Percentiles rank a stretch among this genome's conserved stretches.
Evolutionary conservation across 1,140 invertebrate genomes (phyloP).

Genomic region (Pogonognathellus flavescens): DNA sequence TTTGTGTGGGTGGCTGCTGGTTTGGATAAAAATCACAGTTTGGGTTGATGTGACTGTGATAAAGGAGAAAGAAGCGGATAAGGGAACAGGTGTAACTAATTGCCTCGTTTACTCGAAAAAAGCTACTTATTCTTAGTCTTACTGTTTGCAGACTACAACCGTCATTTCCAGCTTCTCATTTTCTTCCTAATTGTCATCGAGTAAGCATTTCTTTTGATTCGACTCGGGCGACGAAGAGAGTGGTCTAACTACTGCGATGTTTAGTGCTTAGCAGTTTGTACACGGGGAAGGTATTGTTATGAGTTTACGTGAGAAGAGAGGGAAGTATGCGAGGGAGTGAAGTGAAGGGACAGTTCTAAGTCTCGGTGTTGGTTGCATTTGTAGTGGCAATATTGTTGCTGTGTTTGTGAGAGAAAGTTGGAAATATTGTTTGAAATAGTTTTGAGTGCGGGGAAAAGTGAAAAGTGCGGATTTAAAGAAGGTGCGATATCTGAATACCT

Average conservation of each 20-base stretch:
- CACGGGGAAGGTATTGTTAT: too few relatives aligned
- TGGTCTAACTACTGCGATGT: too few relatives aligned
- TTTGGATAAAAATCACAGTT: background rate
- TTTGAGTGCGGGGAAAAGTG: background rate
- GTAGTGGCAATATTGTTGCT: too few relatives aligned
- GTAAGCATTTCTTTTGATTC: background rate
- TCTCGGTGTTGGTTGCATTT: too few relatives aligned
- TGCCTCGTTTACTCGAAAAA: background rate
- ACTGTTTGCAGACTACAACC: background rate
- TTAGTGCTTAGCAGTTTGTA: too few relatives aligned
- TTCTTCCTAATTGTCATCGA: background rate
- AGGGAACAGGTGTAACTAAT: slow-evolving; percentile 41
- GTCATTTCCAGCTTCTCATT: background rate
- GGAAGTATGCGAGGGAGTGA: too few relatives aligned
- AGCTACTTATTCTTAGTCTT: background rate
- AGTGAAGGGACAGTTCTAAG: too few relatives aligned
- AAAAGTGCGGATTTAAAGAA: background rate
- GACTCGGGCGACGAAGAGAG: background rate
- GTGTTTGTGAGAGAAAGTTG: too few relatives aligned
- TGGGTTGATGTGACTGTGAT: background rate
- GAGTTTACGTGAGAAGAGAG: too few relatives aligned
- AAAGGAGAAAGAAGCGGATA: background rate
- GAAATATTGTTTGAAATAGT: too few relatives aligned
- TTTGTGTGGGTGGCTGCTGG: background rate
- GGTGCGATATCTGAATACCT: background rate